Evolutionary conservation across 2,888 invertebrate genomes (phyloP).

Genomic region (Diarsia brunnea): DNA sequence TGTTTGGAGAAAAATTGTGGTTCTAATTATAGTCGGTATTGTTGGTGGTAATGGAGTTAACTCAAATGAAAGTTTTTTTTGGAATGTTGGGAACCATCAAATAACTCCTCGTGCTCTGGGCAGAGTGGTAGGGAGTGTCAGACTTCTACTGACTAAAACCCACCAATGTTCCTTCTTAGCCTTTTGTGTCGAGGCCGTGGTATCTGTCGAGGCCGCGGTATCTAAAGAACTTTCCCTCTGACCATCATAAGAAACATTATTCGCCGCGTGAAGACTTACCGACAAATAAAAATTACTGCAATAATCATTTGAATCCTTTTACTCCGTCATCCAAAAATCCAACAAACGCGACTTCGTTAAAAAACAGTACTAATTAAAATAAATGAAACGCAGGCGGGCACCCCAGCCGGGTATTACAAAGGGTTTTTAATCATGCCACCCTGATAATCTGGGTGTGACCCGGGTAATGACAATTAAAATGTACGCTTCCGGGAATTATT

Average conservation of each 20-base stretch:
- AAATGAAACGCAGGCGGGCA: constrained; percentile 48
- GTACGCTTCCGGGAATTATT: constrained; percentile 60
- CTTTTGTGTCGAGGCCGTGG: no score
- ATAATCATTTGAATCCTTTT: background rate
- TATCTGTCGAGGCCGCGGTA: no score
- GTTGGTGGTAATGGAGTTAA: background rate
- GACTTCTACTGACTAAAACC: no score
- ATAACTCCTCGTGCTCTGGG: no score
- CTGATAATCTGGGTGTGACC: constrained; percentile 68
- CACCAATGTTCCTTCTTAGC: no score
- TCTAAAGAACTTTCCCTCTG: background rate
- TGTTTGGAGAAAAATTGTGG: background rate
- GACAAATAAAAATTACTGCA: background rate
- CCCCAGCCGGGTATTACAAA: constrained; percentile 60
- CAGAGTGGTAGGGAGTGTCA: no score
- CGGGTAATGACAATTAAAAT: constrained; percentile 72
- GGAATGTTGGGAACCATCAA: no score
- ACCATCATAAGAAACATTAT: background rate
- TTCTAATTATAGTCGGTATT: no score
- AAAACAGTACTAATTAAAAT: constrained; percentile 58
- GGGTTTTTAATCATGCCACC: constrained; percentile 68
- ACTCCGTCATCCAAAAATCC: background rate
- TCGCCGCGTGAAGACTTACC: background rate
- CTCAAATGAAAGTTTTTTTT: background rate
- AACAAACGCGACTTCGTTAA: constrained; percentile 32